These are phyloP conservation scores for Siniperca scherzeri DNA, from an alignment of 2,797 vertebrate species.

Conservation along the genomic window DNA sequence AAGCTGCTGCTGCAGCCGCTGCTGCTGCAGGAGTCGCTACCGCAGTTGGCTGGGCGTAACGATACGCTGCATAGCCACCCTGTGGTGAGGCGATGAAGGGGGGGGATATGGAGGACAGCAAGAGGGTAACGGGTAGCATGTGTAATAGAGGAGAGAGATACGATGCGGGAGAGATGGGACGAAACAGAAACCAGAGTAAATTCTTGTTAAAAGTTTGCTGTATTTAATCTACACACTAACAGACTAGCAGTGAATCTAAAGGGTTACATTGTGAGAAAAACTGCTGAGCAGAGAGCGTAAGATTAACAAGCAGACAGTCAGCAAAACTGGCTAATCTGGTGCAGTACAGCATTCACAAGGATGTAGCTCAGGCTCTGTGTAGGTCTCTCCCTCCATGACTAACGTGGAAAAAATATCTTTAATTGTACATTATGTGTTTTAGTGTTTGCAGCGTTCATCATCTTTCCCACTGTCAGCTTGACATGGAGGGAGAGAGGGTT, in stretches of 20 bases:
- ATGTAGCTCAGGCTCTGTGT: conserved; percentile 81
- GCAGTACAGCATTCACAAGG: conserved; percentile 85
- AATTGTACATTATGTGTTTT: conserved; percentile 18
- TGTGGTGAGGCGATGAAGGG: conserved; percentile 72
- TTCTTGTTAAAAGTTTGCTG: conserved; percentile 40
- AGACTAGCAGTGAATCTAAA: conserved; percentile 68
- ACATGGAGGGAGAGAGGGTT: conserved; percentile 81
- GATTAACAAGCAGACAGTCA: conserved; percentile 87
- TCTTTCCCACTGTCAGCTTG: conserved; percentile 54
- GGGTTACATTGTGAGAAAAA: conserved; percentile 78
- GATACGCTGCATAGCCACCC: conserved; percentile 98
- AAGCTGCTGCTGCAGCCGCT: conserved; percentile 94
- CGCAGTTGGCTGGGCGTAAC: conserved; percentile 96
- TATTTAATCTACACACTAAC: conserved; percentile 35
- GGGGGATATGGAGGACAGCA: conserved; percentile 23
- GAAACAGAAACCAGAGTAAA: conserved; percentile 53
- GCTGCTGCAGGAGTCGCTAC: conserved; percentile 91
- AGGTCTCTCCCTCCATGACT: conserved; percentile 82
- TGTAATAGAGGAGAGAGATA: conserved; percentile 4
- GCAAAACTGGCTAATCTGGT: conserved; percentile 85
- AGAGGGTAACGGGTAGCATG: conserved; percentile 3
- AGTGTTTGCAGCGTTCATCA: conserved; percentile 21
- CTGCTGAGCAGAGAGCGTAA: conserved; percentile 78
- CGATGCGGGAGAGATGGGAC: conserved; percentile 24
- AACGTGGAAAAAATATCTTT: conserved; percentile 29